phyloP scores from a whole-genome alignment of 2,113 vertebrate genomes.

The Marmota flaviventris region DNA sequence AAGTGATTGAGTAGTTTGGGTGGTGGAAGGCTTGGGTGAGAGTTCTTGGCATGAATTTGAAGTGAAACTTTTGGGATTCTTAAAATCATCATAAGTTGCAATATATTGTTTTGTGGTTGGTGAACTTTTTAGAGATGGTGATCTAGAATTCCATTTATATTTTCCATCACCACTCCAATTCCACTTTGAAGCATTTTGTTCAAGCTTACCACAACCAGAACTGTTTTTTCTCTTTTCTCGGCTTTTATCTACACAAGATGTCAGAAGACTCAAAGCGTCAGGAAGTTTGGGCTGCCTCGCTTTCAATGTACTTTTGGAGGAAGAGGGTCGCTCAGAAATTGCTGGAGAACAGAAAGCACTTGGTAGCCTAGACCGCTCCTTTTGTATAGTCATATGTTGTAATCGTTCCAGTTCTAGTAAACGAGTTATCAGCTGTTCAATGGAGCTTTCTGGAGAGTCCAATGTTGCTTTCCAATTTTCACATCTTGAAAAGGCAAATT shows the following conservation, averaged over 20 bases:
- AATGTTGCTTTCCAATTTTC: conserved; percentile 61
- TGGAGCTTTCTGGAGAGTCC: conserved; percentile 51
- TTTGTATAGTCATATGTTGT: conserved; percentile 76
- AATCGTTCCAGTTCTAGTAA: conserved; percentile 78
- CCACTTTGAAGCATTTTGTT: conserved; percentile 53
- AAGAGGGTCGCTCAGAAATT: not conserved
- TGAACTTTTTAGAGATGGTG: not conserved
- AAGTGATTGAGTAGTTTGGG: conserved; percentile 15
- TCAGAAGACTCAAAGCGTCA: conserved; percentile 51
- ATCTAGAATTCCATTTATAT: conserved; percentile 17
- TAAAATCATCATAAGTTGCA: not conserved
- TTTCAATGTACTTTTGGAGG: conserved; percentile 50
- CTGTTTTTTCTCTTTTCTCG: conserved; percentile 63
- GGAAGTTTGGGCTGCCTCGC: conserved; percentile 45
- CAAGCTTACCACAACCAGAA: not conserved
- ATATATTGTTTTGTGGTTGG: not conserved
- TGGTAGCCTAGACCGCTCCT: conserved; percentile 62
- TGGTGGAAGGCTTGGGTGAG: not conserved
- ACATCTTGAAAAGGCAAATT: conserved; percentile 72
- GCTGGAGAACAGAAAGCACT: not conserved
- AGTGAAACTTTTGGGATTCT: not conserved
- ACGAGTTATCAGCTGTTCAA: conserved; percentile 65
- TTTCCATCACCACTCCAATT: conserved; percentile 13
- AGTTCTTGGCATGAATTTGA: conserved; percentile 52
- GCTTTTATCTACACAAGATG: conserved; percentile 42